Evolutionary conservation across 2,888 invertebrate genomes (phyloP).

Genomic region (Thalpophila matura): DNA sequence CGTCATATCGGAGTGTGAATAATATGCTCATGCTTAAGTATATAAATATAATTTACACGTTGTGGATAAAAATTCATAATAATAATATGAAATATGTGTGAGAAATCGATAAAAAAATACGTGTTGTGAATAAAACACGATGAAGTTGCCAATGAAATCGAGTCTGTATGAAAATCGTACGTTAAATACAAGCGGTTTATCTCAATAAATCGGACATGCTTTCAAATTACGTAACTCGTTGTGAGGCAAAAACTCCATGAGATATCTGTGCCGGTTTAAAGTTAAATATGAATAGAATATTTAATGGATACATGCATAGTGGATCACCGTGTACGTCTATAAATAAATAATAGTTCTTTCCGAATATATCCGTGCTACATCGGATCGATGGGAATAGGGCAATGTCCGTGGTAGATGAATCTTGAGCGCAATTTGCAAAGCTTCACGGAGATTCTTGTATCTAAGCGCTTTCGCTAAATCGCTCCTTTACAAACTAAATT

Average conservation of each 20-base stretch:
- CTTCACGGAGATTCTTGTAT: constrained; percentile 77
- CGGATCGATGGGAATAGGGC: constrained; percentile 51
- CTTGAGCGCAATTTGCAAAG: constrained; percentile 78
- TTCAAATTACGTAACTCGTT: constrained; percentile 61
- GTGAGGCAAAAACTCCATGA: constrained; percentile 62
- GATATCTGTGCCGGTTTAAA: constrained; percentile 63
- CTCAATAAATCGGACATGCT: constrained; percentile 71
- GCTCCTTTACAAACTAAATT: constrained; percentile 77
- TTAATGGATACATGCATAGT: constrained; percentile 73
- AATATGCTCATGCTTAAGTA: constrained; percentile 83
- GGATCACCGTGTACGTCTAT: constrained; percentile 55
- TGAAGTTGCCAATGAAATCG: constrained; percentile 75
- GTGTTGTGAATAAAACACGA: constrained; percentile 72
- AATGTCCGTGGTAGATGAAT: constrained; percentile 59
- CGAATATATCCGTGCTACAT: constrained; percentile 46
- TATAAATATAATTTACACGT: constrained; percentile 80
- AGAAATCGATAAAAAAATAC: constrained; percentile 70
- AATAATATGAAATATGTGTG: constrained; percentile 65
- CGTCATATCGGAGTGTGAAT: constrained; percentile 57
- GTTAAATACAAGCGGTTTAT: constrained; percentile 72
- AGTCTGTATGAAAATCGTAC: constrained; percentile 64
- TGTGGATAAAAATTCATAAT: constrained; percentile 69
- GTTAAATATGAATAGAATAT: constrained; percentile 67
- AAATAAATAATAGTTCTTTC: constrained; percentile 55
- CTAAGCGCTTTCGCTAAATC: constrained; percentile 77